Evolutionary conservation across 2,113 vertebrate genomes (phyloP), one percentile per base, ranked within the genome.

Genomic region (Scytalopus superciliaris): DNA sequence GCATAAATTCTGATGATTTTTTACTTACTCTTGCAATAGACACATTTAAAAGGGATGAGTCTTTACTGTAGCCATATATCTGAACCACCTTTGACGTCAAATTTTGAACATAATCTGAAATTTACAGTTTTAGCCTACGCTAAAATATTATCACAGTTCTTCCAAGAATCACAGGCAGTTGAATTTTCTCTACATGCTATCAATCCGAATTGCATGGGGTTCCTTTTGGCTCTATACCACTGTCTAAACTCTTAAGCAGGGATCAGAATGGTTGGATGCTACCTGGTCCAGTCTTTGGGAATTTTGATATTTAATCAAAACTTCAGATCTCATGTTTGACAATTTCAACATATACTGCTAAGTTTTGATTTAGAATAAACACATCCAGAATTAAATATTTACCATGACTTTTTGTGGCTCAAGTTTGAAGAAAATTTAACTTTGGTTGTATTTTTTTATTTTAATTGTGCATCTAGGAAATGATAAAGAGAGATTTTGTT

Each of bases 1-100:
- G 91, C 93, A 90, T 91, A 96, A 96, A 97, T 93, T 96, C 80
- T 94, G 69, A 90, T 95, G 59, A 91, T 52, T 79, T 89, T 93
- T 94, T 57, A 97, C 92, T 95, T 95, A 93, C 75, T 84, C 52
- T 93, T 96, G 88, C 91, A 90, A 57, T 89, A 56, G 67, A 74
- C 52, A 59, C 45, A 45, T 82, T 91, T 91, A 69, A 62, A 83
- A 91, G n/a, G 53, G 28, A 69, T 91, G 84, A 96, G 45, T 93
- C 74, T 83, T 94, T 89, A 91, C 81, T 75, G 74, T 77, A 84
- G 52, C 19, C 27, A 56, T 87, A 84, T 78, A 82, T 89, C 49
- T 76, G 70, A 89, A 89, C 37, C 40, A 89, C 67, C 84, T 93
- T 93, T 89, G 81, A 94, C 82, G 78, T 76, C 12, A 6, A 79